Evolutionary conservation across 2,797 vertebrate species (phyloP), one percentile per base, ranked within the genome.

Genomic region (Sternarchorhynchus goeldii): DNA sequence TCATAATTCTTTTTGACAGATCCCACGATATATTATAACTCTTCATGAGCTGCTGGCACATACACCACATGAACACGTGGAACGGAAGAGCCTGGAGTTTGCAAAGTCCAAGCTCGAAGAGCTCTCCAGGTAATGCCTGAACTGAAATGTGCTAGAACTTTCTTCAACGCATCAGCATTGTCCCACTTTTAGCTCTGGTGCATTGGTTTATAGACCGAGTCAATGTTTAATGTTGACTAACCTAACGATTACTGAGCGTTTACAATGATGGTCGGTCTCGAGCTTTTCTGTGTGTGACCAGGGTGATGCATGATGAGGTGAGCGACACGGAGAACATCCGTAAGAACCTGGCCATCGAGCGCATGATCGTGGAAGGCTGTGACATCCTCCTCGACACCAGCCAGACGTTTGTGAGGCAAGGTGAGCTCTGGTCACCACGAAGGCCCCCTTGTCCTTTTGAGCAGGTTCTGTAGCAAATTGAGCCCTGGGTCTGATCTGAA

Each of bases 241-340:
- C 34, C 34, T 36, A 36, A 2, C 34, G 1, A 7, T 36, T 36
- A 36, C 34, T 62, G 29, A 32, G 10, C 12, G 2, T 31, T 31
- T 16, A 32, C 14, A 31, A 2, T 6, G 5, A 16, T 17, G 17
- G 31, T 17, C 3, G 6, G 39, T 53, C 29, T 53, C 2, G n/a
- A n/a, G 21, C 31, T 34, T 68, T 25, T 65, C 12, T 62, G 2
- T 63, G 36, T 84, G 74, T 79, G 78, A 2, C 73, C 91, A 99
- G 98, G 88, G 94, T 99, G 68, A 99, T 99, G 97, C 98, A 99
- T 0, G 98, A 99, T 64, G 98, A 99, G 90, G 98, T 99, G 80
- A 99, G 98, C 1, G 97, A 99, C 91, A 99, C 98, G 0, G 98
- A 99, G 88, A 99, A 99, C 90, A 99, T 99, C 83, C 89, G 98